phyloP scores from a whole-genome alignment of 2,797 vertebrate genomes.

The Eptatretus atami region DNA sequence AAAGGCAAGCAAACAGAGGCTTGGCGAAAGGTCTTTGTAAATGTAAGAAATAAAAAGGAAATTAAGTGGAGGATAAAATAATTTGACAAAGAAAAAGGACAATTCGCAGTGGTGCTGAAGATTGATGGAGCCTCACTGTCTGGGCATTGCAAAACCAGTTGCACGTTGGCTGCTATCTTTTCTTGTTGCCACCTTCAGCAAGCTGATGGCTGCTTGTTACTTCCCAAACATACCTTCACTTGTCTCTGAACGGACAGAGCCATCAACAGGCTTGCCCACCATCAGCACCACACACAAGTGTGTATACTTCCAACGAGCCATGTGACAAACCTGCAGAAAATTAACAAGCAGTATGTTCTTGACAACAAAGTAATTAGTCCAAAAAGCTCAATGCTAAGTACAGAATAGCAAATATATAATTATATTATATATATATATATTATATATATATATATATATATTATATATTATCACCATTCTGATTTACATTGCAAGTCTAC shows the following conservation, averaged over 20 bases:
- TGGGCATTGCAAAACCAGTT: slow-evolving; percentile 38
- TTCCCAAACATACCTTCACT: slow-evolving; percentile 65
- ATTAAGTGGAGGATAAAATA: too few species aligned
- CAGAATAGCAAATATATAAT: too few species aligned
- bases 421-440: neutral
- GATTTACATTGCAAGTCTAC: neutral
- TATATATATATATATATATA: too few species aligned
- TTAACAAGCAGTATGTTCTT: neutral
- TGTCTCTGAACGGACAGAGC: slow-evolving; percentile 54
- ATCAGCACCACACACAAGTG: slow-evolving; percentile 74
- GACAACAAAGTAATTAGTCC: too few species aligned
- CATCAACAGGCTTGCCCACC: slow-evolving; percentile 63
- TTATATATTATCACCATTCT: too few species aligned
- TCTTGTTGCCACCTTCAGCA: slow-evolving; percentile 35
- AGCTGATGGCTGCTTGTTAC: slow-evolving; percentile 36
- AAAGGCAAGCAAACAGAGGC: slow-evolving; percentile 9
- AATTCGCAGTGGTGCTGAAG: too few species aligned
- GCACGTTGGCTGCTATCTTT: slow-evolving; percentile 33
- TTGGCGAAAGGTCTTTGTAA: neutral
- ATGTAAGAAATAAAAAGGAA: too few species aligned
- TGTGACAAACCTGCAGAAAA: slow-evolving; percentile 41
- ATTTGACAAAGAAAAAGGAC: too few species aligned
- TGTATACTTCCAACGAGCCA: slow-evolving; percentile 94
- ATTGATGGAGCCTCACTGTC: slow-evolving; percentile 18
- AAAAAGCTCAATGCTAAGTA: too few species aligned